Evolutionary conservation across 2,888 invertebrate species (phyloP).

Genomic region (Pheosia gnoma): DNA sequence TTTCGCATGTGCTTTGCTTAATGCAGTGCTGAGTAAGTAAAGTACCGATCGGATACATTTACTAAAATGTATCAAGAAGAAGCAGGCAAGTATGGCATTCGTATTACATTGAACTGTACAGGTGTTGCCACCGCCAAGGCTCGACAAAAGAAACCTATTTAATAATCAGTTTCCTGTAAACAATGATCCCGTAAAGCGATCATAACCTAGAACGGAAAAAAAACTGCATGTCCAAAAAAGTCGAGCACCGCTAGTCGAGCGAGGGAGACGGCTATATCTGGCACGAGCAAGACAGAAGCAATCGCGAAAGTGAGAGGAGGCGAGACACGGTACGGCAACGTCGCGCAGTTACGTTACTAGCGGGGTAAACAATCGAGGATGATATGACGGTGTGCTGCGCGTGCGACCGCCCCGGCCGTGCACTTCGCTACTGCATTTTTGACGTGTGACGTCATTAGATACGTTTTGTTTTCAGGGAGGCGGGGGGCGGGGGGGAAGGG

Average conservation of each 20-base stretch:
- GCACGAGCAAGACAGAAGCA: slow-evolving; percentile 49
- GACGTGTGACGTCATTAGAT: slow-evolving; percentile 65
- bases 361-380: slow-evolving; percentile 79
- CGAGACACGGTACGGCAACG: slow-evolving; percentile 75
- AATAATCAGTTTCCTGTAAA: slow-evolving; percentile 59
- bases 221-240: slow-evolving; percentile 80
- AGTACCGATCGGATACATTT: not conserved
- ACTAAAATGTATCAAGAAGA: slow-evolving; percentile 4
- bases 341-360: slow-evolving; percentile 74
- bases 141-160: slow-evolving; percentile 19
- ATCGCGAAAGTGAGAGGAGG: slow-evolving; percentile 83
- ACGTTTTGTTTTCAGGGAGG: slow-evolving; percentile 21
- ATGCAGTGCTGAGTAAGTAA: slow-evolving; percentile 1
- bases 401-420: slow-evolving; percentile 72
- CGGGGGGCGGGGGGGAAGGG: slow-evolving; percentile 10
- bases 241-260: slow-evolving; percentile 79
- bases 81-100: not conserved
- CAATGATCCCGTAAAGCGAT: slow-evolving; percentile 69
- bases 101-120: not conserved
- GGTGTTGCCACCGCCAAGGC: slow-evolving; percentile 2
- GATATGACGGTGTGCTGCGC: slow-evolving; percentile 74
- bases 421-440: slow-evolving; percentile 78
- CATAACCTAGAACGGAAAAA: slow-evolving; percentile 74
- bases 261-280: slow-evolving; percentile 57
- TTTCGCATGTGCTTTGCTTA: slow-evolving; percentile 17